Conservation (phyloP, 2,888 invertebrate genomes). For the Nephrotoma flavescens region DNA sequence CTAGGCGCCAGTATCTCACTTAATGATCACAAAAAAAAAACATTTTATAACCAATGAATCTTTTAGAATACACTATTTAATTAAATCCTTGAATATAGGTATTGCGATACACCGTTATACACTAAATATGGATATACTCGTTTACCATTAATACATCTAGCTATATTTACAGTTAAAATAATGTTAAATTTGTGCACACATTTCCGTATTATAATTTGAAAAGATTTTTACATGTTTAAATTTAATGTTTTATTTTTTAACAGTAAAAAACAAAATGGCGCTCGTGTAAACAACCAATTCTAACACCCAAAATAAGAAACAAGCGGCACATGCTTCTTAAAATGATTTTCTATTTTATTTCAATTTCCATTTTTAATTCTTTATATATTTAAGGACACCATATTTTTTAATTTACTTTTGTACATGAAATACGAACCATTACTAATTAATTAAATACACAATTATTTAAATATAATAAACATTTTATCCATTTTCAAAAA, state of each 20-base stretch:
- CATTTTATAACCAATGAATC: too few species aligned
- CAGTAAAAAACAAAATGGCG: slow-evolving; percentile 2
- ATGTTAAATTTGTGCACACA: not conserved
- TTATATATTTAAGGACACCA: not conserved
- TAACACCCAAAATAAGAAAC: slow-evolving; percentile 1
- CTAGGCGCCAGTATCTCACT: too few species aligned
- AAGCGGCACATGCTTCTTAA: slow-evolving; percentile 1
- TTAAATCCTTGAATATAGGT: too few species aligned
- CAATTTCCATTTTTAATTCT: not conserved
- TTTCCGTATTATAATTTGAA: not conserved
- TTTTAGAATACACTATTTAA: too few species aligned
- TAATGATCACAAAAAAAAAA: too few species aligned
- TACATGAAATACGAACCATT: not conserved
- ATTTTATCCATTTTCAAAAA: not conserved
- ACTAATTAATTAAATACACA: not conserved
- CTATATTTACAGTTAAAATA: not conserved
- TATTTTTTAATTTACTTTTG: not conserved
- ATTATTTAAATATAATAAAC: not conserved
- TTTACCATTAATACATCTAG: not conserved
- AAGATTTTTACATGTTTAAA: not conserved
- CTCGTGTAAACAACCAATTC: slow-evolving; percentile 4
- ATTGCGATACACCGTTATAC: too few species aligned
- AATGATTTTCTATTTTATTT: not conserved
- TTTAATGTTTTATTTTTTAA: not conserved
- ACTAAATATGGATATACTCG: not conserved